Evolutionary conservation across 2,888 invertebrate genomes (phyloP).

Genomic region (Masnerella sp.): DNA sequence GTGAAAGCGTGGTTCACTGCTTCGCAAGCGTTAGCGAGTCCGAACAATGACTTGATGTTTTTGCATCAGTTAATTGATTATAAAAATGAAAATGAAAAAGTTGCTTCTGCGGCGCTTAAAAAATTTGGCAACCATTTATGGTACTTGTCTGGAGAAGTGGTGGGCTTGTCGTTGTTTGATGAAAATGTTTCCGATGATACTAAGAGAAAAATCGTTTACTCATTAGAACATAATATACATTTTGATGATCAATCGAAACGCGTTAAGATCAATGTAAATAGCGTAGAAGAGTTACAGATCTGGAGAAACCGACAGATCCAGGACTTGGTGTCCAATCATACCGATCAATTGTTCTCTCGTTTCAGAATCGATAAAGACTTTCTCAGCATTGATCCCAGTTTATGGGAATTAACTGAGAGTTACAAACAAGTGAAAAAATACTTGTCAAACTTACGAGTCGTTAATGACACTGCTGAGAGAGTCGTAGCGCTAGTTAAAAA

Average conservation of each 20-base stretch:
- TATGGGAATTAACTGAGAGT: conserved; percentile 9
- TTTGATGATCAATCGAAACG: not conserved
- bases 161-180: not conserved
- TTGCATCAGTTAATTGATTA: not conserved
- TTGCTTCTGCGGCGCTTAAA: not conserved
- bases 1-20: not conserved
- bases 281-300: conserved; percentile 6
- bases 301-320: conserved; percentile 12
- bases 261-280: conserved; percentile 10
- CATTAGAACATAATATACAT: not conserved
- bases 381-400: conserved; percentile 3
- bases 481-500: conserved; percentile 8
- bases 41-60: not conserved
- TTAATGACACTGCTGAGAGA: conserved; percentile 20
- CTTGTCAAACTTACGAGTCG: conserved; percentile 8
- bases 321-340: conserved; percentile 19
- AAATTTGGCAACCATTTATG: not conserved
- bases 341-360: conserved; percentile 7
- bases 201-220: not conserved
- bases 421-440: not conserved
- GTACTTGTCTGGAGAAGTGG: not conserved
- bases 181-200: not conserved
- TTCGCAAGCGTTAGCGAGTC: not conserved
- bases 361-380: conserved; percentile 20
- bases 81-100: not conserved